These are phyloP conservation scores for Mystacides longicornis DNA, from an alignment of 2,888 invertebrate genomes.

Conservation along the genomic window DNA sequence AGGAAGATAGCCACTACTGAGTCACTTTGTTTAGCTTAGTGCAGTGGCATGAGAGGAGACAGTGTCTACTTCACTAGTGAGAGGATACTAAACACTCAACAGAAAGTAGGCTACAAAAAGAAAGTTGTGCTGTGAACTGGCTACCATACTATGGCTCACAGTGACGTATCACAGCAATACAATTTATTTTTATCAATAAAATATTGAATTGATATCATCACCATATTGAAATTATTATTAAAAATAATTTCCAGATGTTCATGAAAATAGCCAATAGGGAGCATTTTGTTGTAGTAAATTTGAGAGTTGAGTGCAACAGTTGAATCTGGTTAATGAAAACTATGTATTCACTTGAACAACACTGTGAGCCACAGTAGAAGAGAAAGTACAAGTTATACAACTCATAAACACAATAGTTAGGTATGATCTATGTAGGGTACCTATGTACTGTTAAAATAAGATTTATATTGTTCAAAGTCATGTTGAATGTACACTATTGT, in stretches of 20 bases:
- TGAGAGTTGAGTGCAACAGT: background rate
- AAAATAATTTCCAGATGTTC: background rate
- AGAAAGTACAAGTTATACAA: conserved; percentile 21
- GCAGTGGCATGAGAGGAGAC: background rate
- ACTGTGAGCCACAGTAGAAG: conserved; percentile 17
- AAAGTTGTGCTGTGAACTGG: conserved; percentile 27
- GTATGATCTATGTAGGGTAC: too few relatives aligned
- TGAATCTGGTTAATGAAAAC: background rate
- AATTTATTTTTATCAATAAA: background rate
- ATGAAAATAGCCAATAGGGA: background rate
- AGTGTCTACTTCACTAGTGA: background rate
- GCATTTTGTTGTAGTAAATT: background rate
- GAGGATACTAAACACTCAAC: background rate
- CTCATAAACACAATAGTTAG: too few relatives aligned
- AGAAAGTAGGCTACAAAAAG: conserved; percentile 47
- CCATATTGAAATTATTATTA: too few relatives aligned
- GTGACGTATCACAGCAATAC: conserved; percentile 25
- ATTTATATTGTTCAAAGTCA: too few relatives aligned
- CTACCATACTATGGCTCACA: conserved; percentile 2
- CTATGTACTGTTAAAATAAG: too few relatives aligned
- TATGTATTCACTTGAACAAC: background rate
- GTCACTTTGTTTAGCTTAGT: too few relatives aligned
- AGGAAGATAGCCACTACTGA: background rate
- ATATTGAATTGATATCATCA: too few relatives aligned
- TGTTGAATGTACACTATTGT: too few relatives aligned